Conservation (phyloP, 2,113 vertebrate species). For the Fukomys damarensis region DNA sequence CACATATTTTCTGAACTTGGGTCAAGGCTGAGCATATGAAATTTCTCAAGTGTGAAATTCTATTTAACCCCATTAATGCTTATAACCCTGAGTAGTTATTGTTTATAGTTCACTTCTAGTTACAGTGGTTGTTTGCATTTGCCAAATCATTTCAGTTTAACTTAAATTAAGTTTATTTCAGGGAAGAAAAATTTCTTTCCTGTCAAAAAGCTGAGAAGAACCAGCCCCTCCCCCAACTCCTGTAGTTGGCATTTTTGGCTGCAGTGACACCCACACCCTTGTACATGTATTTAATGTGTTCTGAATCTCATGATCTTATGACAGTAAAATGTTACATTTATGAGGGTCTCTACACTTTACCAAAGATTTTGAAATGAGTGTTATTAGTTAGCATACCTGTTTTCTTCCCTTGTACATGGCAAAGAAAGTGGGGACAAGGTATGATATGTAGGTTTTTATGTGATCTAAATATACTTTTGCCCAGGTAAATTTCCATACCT, state of each 20-base stretch:
- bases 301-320: not conserved
- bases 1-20: slow-evolving; percentile 84
- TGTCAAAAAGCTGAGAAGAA: slow-evolving; percentile 67
- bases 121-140: slow-evolving; percentile 81
- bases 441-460: not conserved
- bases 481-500: slow-evolving; percentile 33
- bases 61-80: slow-evolving; percentile 87
- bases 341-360: not conserved
- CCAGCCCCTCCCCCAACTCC: not conserved
- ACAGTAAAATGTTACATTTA: not conserved
- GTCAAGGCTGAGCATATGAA: slow-evolving; percentile 85
- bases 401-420: not conserved
- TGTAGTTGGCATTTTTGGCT: not conserved
- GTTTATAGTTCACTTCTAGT: slow-evolving; percentile 86
- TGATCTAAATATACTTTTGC: not conserved
- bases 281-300: not conserved
- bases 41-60: slow-evolving; percentile 88
- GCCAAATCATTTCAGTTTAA: slow-evolving; percentile 77
- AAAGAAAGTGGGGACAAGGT: not conserved
- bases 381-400: not conserved
- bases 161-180: slow-evolving; percentile 71
- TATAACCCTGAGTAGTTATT: slow-evolving; percentile 83
- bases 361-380: slow-evolving; percentile 14
- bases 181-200: slow-evolving; percentile 61
- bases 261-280: not conserved